These are phyloP conservation scores for Halcyon smyrnensis DNA, from an alignment of 2,797 vertebrate genomes.

Conservation along the genomic window DNA sequence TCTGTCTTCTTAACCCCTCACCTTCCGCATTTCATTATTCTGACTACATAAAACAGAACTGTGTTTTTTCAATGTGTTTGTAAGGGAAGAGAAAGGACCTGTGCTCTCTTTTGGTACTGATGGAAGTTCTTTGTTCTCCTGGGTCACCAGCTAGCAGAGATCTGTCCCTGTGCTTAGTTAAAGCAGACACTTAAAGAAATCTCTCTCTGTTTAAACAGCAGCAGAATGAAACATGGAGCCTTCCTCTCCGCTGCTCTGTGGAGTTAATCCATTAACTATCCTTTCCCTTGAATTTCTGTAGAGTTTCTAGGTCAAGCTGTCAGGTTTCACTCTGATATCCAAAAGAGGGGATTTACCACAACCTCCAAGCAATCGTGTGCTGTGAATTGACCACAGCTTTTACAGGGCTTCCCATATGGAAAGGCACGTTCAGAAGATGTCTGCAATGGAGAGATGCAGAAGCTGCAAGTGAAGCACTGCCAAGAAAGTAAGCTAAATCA, in stretches of 20 bases:
- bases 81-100: neutral
- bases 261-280: slow-evolving; percentile 35
- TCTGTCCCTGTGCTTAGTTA: neutral
- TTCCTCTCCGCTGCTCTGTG: neutral
- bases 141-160: neutral
- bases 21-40: neutral
- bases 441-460: rapidly evolving
- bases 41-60: neutral
- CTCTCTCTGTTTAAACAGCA: slow-evolving; percentile 1
- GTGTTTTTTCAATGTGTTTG: neutral
- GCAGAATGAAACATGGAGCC: neutral
- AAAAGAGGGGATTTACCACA: neutral
- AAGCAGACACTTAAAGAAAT: slow-evolving; percentile 25
- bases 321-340: neutral
- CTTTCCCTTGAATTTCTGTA: neutral
- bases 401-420: neutral
- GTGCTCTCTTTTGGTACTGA: neutral
- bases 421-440: neutral
- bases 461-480: neutral
- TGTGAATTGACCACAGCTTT: neutral
- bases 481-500: neutral
- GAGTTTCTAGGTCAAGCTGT: slow-evolving; percentile 43
- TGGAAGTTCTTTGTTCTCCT: neutral
- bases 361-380: neutral
- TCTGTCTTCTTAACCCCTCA: neutral